phyloP scores from a whole-genome alignment of 2,113 vertebrate species.

The Felis catus region F.catus_Fca126_mat1.0 CM031419.1:116279501-116280000 shows the following conservation, averaged over 20 bases:
- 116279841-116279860: slow-evolving; percentile 70
- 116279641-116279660: background rate
- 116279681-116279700: background rate
- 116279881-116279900: background rate
- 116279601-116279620: background rate
- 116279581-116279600: background rate
- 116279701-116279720: slow-evolving; percentile 76
- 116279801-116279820: slow-evolving; percentile 58
- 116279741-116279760: slow-evolving; percentile 69
- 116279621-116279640: background rate
- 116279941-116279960: background rate
- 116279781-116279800: slow-evolving; percentile 61
- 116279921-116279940: background rate
- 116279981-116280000: background rate
- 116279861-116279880: background rate
- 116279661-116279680: background rate
- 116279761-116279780: slow-evolving; percentile 58
- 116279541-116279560: background rate
- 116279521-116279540: background rate
- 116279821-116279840: slow-evolving; percentile 41
- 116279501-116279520: background rate
- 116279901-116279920: background rate
- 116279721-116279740: slow-evolving; percentile 68
- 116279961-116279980: background rate
- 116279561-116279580: background rate